phyloP scores from a whole-genome alignment of 2,888 invertebrate genomes.

The Unio pictorum region DNA sequence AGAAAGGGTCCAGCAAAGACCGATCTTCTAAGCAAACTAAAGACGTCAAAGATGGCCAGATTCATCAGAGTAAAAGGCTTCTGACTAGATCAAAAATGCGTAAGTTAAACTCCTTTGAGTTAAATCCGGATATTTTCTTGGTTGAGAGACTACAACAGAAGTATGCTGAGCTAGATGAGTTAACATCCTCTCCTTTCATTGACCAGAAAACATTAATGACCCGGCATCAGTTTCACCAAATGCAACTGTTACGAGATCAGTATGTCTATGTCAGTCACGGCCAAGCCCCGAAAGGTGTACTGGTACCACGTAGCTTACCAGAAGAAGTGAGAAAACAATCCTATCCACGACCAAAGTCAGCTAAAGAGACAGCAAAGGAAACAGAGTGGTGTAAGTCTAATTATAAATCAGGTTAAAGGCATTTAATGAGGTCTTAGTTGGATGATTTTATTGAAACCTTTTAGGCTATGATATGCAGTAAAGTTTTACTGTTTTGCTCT shows the following conservation, averaged over 20 bases:
- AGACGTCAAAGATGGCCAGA: too few relatives aligned
- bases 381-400: too few relatives aligned
- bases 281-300: slow-evolving; percentile 33
- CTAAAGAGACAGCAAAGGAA: slow-evolving; percentile 1
- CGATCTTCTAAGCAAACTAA: too few relatives aligned
- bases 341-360: slow-evolving; percentile 21
- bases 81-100: slow-evolving; percentile 34
- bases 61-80: slow-evolving; percentile 23
- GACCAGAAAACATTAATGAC: slow-evolving; percentile 39
- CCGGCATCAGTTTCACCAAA: slow-evolving; percentile 47
- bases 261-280: slow-evolving; percentile 46
- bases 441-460: too few relatives aligned
- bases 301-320: slow-evolving; percentile 48
- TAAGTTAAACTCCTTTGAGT: slow-evolving; percentile 40
- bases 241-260: slow-evolving; percentile 48
- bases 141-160: slow-evolving; percentile 55
- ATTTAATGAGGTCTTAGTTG: too few relatives aligned
- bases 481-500: too few relatives aligned
- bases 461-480: too few relatives aligned
- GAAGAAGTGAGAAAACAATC: slow-evolving; percentile 22
- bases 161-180: slow-evolving; percentile 50
- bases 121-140: slow-evolving; percentile 42
- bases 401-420: too few relatives aligned
- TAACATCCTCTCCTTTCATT: slow-evolving; percentile 43
- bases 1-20: too few relatives aligned